phyloP scores from a whole-genome alignment of 2,797 vertebrate genomes.

The Peromyscus attwateri region DNA sequence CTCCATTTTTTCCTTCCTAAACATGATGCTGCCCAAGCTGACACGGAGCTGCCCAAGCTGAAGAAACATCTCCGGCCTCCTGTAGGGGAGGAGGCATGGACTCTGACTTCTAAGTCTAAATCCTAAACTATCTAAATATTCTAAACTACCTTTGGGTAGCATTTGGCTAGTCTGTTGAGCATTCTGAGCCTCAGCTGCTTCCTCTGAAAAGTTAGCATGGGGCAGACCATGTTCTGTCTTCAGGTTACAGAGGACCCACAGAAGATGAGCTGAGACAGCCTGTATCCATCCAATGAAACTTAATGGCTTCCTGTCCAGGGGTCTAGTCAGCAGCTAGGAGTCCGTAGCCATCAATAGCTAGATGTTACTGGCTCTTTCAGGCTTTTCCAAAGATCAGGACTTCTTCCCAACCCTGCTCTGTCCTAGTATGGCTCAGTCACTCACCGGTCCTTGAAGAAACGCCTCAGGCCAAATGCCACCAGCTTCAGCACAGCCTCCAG shows the following conservation, averaged over 20 bases:
- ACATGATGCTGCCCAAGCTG: neutral
- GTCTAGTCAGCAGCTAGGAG: neutral
- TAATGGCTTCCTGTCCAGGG: neutral
- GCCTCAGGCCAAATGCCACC: constrained; percentile 95
- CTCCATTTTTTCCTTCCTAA: neutral
- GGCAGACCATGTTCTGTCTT: neutral
- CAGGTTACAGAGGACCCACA: neutral
- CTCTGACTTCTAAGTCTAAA: constrained; percentile 26
- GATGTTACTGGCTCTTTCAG: neutral
- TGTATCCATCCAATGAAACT: neutral
- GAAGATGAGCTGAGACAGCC: neutral
- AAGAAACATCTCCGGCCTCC: neutral
- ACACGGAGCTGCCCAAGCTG: neutral
- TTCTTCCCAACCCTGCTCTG: neutral
- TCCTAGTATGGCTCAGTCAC: neutral
- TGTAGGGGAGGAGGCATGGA: neutral
- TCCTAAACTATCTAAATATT: neutral
- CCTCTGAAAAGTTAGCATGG: neutral
- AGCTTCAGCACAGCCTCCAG: constrained; percentile 96
- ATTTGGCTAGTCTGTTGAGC: neutral
- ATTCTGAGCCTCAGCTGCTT: neutral
- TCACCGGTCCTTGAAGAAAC: constrained; percentile 99
- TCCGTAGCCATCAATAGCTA: neutral
- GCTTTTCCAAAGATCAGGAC: neutral
- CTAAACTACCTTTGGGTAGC: neutral